Percentiles rank a stretch among this genome's conserved stretches.
Conservation (phyloP, 2,113 vertebrate genomes). For the Pipa parva region DNA sequence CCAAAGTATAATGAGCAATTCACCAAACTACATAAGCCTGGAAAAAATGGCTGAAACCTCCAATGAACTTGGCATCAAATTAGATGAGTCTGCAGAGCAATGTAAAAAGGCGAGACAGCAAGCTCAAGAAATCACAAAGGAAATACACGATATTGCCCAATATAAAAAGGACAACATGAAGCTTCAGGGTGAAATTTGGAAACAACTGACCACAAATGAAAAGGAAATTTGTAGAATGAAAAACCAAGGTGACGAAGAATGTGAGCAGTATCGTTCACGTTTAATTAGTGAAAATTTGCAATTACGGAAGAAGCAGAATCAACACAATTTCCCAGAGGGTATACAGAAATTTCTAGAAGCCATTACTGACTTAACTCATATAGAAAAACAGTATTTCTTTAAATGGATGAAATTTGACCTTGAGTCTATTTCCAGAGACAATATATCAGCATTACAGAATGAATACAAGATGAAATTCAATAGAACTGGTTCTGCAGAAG, state of each 20-base stretch:
- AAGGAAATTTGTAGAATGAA: constrained; percentile 36
- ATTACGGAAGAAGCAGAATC: constrained; percentile 44
- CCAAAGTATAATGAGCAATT: constrained; percentile 2
- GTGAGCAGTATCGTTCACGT: constrained; percentile 12
- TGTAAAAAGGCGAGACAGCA: constrained; percentile 32
- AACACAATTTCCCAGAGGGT: constrained; percentile 20
- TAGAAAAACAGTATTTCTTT: constrained; percentile 51
- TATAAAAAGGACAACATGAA: constrained; percentile 45
- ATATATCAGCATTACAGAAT: constrained; percentile 16
- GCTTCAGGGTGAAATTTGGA: constrained; percentile 46
- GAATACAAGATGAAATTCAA: constrained; percentile 24
- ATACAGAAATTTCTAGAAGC: constrained; percentile 47
- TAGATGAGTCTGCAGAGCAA: constrained; percentile 45
- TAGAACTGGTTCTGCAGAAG: constrained; percentile 20
- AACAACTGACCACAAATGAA: constrained; percentile 45
- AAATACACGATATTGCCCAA: constrained; percentile 18
- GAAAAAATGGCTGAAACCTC: constrained; percentile 42
- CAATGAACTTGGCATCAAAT: constrained; percentile 40
- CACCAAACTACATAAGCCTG: constrained; percentile 44
- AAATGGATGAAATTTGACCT: constrained; percentile 52
- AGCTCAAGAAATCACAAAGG: not conserved
- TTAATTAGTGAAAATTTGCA: constrained; percentile 41
- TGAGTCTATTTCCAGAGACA: constrained; percentile 19
- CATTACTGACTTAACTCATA: constrained; percentile 38
- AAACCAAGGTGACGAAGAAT: not conserved